Conservation (phyloP, 1,140 invertebrate genomes). For the Bactericera cockerelli region DNA sequence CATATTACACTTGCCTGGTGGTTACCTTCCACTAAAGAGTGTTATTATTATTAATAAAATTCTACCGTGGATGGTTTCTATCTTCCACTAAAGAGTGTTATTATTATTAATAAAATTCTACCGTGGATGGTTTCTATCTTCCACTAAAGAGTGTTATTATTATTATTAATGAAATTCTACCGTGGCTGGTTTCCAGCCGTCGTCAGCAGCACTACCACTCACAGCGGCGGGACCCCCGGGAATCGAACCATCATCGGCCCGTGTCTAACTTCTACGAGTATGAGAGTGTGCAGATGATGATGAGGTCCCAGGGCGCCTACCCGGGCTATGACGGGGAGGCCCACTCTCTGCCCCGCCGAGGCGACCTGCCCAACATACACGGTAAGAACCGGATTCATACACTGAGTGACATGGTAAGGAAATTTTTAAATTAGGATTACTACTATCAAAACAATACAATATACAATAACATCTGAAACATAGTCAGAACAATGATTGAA, state of each 20-base stretch:
- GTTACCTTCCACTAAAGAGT: too few species aligned
- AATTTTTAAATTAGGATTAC: too few species aligned
- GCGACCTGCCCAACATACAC: constrained; percentile 16
- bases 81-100: too few species aligned
- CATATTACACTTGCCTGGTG: too few species aligned
- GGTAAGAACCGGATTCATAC: constrained; percentile 11
- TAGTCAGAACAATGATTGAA: too few species aligned
- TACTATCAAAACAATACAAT: not conserved
- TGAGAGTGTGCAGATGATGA: constrained; percentile 48
- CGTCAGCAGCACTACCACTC: constrained; percentile 58
- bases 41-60: too few species aligned
- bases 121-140: too few species aligned
- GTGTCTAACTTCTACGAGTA: constrained; percentile 72
- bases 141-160: too few species aligned
- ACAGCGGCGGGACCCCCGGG: constrained; percentile 48
- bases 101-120: too few species aligned
- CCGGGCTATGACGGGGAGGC: constrained; percentile 14
- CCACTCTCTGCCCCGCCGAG: constrained; percentile 19
- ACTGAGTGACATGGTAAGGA: not conserved
- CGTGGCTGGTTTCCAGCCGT: constrained; percentile 40
- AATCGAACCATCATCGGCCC: constrained; percentile 39
- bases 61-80: too few species aligned
- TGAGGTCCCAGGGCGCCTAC: constrained; percentile 24
- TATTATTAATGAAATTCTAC: too few species aligned
- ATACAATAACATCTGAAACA: too few species aligned